These are phyloP conservation scores for Ophion ellenae DNA, from an alignment of 2,888 invertebrate genomes.

Conservation along the genomic window DNA sequence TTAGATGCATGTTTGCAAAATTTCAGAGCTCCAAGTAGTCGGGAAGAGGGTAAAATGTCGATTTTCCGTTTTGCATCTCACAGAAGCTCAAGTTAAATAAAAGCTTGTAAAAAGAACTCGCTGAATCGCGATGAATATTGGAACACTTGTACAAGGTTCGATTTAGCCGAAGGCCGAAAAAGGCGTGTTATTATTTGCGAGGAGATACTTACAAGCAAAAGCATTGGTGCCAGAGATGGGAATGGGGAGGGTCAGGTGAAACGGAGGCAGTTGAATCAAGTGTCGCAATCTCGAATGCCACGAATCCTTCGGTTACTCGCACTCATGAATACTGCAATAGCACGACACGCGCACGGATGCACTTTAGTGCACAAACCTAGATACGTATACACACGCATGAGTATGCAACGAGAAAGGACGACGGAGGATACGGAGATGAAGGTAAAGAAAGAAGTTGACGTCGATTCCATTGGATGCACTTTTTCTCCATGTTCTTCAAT, in stretches of 20 bases:
- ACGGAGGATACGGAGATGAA: background rate
- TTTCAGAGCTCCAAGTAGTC: no score
- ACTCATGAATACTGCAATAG: conserved; percentile 79
- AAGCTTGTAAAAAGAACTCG: no score
- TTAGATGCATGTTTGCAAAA: no score
- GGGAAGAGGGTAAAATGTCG: no score
- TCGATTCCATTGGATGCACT: background rate
- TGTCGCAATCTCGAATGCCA: conserved; percentile 73
- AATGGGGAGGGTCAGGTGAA: background rate
- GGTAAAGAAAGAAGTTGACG: background rate
- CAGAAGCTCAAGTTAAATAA: no score
- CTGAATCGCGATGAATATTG: no score
- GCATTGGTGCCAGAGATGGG: background rate
- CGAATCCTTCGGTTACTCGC: conserved; percentile 72
- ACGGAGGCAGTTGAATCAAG: conserved; percentile 65
- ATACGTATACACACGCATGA: conserved; percentile 59
- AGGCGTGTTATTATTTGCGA: no score
- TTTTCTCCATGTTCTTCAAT: background rate
- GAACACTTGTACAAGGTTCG: no score
- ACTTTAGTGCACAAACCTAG: background rate
- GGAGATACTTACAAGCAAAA: no score
- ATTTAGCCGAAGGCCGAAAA: no score
- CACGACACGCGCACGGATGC: conserved; percentile 35
- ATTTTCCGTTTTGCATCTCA: no score
- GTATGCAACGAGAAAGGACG: conserved; percentile 32